Conservation (phyloP, 2,113 vertebrate genomes). For the Phylloscopus trochilus region DNA sequence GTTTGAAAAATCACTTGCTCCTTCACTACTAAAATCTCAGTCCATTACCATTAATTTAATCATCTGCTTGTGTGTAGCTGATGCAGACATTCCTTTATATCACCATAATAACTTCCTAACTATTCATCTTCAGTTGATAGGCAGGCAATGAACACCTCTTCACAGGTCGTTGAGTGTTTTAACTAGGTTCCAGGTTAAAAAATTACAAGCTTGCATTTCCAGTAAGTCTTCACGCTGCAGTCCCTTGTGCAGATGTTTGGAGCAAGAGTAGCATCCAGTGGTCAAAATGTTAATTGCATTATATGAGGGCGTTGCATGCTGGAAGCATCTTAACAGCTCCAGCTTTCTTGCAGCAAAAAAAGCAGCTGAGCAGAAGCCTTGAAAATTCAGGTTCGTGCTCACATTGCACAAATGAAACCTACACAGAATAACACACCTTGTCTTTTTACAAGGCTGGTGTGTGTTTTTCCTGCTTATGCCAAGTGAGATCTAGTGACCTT, state of each 20-base stretch:
- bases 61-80: neutral
- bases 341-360: neutral
- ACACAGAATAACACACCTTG: neutral
- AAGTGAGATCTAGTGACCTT: neutral
- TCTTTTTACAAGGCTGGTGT: neutral
- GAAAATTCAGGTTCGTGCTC: neutral
- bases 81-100: neutral
- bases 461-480: neutral
- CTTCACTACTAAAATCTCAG: neutral
- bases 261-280: constrained; percentile 67
- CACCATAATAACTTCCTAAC: neutral
- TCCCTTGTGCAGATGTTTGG: constrained; percentile 7
- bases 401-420: neutral
- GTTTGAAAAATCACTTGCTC: neutral
- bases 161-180: neutral
- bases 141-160: neutral
- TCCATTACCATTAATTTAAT: neutral
- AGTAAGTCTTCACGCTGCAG: neutral
- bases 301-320: neutral
- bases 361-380: neutral
- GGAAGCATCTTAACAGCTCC: neutral
- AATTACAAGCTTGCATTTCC: neutral
- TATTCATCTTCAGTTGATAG: neutral
- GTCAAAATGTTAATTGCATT: constrained; percentile 58
- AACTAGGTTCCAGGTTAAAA: neutral